Base-by-base conservation (phyloP, 1,140 invertebrate genomes). In the Drosophila albomicans region DNA sequence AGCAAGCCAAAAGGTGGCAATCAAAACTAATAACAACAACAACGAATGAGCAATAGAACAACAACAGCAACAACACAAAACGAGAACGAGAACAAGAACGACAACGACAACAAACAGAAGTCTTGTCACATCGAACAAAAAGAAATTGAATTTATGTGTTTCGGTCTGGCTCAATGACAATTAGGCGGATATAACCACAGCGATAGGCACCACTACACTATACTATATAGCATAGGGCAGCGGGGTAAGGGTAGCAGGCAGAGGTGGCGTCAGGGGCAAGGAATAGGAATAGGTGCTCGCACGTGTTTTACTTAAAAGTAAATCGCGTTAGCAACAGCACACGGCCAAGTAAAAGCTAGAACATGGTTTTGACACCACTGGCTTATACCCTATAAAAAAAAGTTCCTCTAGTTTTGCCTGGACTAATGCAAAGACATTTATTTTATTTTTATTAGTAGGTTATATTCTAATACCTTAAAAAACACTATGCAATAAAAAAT, bases 71-170 rank as follows among this genome's bases (percentile, higher is more conserved):
- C 59, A 49, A 58, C 48, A 54, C 20, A 25, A 3, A 25, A 51
- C 62, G 57, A 38, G 2, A 11, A 38, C 7, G 35, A 38, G 35
- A 51, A 46, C 28, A n/a, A 30, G 20, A 32, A 15, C 30, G 45
- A 35, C 59, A 38, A 58, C 48, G 51, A 58, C 62, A 65, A 41
- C 16, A 32, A 49, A 43, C 57, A 66, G 54, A 73, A 45, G 54
- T 78, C 74, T 75, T 78, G 82, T 78, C 77, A 80, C 64, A 80
- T 80, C 78, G 81, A 84, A 80, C 54, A 70, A 76, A 80, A 80
- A 74, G 74, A 85, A 85, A 78, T 81, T 85, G 73, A 80, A 85
- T 85, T 84, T 85, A 78, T 85, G 69, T 71, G 67, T 81, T 78
- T 66, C 75, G 69, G 64, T 75, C 65, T 78, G 66, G 64, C 74